A percentile compares a stretch with the other conserved stretches of the same genome.
Conservation (phyloP, 2,113 vertebrate genomes). For the Oncorhynchus tshawytscha region DNA sequence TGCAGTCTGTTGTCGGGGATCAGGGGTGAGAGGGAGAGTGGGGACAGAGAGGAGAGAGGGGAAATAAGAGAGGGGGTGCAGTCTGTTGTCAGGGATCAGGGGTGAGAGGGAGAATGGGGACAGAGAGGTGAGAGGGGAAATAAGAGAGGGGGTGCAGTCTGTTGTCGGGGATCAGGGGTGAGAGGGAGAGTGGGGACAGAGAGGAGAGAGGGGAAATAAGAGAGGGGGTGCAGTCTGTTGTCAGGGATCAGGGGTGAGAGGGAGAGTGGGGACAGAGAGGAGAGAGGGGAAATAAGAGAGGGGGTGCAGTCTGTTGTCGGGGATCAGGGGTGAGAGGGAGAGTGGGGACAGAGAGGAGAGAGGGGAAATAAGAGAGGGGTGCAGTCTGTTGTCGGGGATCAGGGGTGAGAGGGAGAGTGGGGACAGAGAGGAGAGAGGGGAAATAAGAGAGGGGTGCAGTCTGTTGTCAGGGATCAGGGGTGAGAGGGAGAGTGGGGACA, state of each 20-base stretch:
- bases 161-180: neutral
- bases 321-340: neutral
- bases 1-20: neutral
- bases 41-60: neutral
- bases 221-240: too few species aligned
- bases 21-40: neutral
- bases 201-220: neutral
- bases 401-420: neutral
- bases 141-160: too few species aligned
- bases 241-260: neutral
- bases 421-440: neutral
- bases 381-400: neutral
- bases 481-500: neutral
- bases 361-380: too few species aligned
- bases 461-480: neutral
- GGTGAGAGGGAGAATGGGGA: neutral
- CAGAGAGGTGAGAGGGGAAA: neutral
- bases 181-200: neutral
- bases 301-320: neutral
- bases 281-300: too few species aligned
- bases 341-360: neutral
- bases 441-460: neutral
- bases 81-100: neutral
- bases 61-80: too few species aligned
- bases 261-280: neutral